phyloP scores from a whole-genome alignment of 2,797 vertebrate species.

The Scomberomorus guttatus region DNA sequence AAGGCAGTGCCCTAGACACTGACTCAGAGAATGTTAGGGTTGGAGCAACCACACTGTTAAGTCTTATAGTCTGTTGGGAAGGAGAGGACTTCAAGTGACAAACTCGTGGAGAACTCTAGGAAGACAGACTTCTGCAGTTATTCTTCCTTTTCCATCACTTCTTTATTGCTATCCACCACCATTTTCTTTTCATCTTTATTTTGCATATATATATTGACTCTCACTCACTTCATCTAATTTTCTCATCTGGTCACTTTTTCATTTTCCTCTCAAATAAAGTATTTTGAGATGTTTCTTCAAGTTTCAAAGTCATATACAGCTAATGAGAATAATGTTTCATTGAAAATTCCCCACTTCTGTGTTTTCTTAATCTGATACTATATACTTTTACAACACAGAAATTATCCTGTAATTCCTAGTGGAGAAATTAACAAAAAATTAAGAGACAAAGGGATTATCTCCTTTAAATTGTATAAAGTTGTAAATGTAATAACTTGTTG shows the following conservation, averaged over 20 bases:
- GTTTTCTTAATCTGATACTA: background rate
- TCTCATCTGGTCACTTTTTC: background rate
- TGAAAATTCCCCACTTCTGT: background rate
- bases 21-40: constrained; percentile 32
- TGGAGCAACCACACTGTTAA: constrained; percentile 32
- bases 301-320: background rate
- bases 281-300: background rate
- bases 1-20: constrained; percentile 35
- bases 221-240: background rate
- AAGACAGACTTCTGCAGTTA: constrained; percentile 2
- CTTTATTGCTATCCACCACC: background rate
- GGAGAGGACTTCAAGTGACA: constrained; percentile 32
- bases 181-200: constrained; percentile 25
- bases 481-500: background rate
- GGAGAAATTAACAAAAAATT: background rate
- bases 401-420: background rate
- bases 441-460: background rate
- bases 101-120: constrained; percentile 6
- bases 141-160: background rate
- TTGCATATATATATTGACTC: background rate
- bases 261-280: background rate
- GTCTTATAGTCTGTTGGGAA: constrained; percentile 39
- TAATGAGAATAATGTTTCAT: background rate
- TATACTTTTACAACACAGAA: background rate
- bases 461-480: background rate